Evolutionary conservation across 1,140 invertebrate genomes (phyloP), one percentile per base, ranked within the genome.

Genomic region (Bombus waltoni): DNA sequence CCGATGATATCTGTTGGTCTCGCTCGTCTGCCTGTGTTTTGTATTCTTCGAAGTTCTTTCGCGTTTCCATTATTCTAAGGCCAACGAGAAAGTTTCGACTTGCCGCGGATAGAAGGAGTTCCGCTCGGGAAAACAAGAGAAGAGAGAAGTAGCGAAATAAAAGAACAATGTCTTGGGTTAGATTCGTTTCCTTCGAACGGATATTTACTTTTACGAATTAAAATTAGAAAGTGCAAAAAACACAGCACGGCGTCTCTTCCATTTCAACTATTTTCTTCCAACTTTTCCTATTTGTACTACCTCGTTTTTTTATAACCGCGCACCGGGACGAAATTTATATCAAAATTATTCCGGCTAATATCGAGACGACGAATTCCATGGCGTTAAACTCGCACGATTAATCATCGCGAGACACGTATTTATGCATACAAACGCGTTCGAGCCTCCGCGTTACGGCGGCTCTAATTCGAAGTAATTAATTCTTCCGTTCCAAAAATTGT

Each of bases 61-160:
- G 91, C 88, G 91, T 91, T 91, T 88, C 87, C 86, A 88, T 91
- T 91, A 91, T 91, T 91, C 90, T 83, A 80, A 87, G 87, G 44
- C 82, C 71, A 71, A 81, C 85, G 73, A 66, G 87, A 90, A 89
- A 89, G 75, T 89, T 89, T 87, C 57, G 80, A 66, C 68, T 28
- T 84, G 66, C n/a, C 74, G 35, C 40, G 79, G 44, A 35, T 35
- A 71, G 57, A 47, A 22, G 28, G 57, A 42, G 72, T 76, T 80
- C 86, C 59, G 84, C 84, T 62, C 72, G 76, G 72, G 75, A 79
- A 86, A 85, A 76, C 71, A 86, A 68, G 78, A 11, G 22, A 0
- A 57, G 28, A 68, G 65, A 42, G 32, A 81, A 71, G 66, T 62
- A 74, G 28, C 66, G 75, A 81, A 89, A 86, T 53, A 79, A 71